Evolutionary conservation across 2,113 vertebrate genomes (phyloP), one percentile per base, ranked within the genome.

Genomic region (Baryphthengus martii): DNA sequence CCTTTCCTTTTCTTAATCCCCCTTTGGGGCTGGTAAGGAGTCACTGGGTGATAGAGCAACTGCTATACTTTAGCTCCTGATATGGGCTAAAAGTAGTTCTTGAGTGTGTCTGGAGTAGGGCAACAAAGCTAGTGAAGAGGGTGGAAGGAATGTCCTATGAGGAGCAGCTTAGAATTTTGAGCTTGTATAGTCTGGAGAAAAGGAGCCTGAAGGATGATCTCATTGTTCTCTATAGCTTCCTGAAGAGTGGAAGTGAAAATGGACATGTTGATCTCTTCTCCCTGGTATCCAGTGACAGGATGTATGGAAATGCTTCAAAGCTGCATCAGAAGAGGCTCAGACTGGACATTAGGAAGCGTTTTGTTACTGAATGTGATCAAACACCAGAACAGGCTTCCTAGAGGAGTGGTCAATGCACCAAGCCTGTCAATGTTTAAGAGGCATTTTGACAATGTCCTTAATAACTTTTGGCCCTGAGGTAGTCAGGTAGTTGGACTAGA

Each of bases 291-390:
- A 44, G 44, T 21, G 19, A 7, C 7, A 10, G 12, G 3, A 61
- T 4, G 1, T 0, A 0, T 20, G 11, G 15, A 12, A 39, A 19
- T 5, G 11, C 7, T 33, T 70, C 50, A 81, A 70, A 85, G 49
- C 18, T 53, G 25, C 10, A 8, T 8, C 56, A 75, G 9, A 6
- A 5, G 6, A 45, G 3, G 25, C 28, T 58, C 12, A 37, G 19
- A 19, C 12, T 53, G 15, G 42, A 28, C 10, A 25, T 47, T 29
- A 24, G 17, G 37, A 45, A 70, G 4, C 1, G 1, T 56, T 61
- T 70, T 11, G 44, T 56, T 20, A 40, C 11, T 3, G 3, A 66
- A 31, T 5, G 4, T 1, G 0, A 4, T 44, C 13, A n/a, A 61
- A 55, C 23, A 23, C 10, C 55, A 26, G 29, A 72, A 49, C 6